Evolutionary conservation across 2,888 invertebrate species (phyloP).

Genomic region (Drosophila robusta): DNA sequence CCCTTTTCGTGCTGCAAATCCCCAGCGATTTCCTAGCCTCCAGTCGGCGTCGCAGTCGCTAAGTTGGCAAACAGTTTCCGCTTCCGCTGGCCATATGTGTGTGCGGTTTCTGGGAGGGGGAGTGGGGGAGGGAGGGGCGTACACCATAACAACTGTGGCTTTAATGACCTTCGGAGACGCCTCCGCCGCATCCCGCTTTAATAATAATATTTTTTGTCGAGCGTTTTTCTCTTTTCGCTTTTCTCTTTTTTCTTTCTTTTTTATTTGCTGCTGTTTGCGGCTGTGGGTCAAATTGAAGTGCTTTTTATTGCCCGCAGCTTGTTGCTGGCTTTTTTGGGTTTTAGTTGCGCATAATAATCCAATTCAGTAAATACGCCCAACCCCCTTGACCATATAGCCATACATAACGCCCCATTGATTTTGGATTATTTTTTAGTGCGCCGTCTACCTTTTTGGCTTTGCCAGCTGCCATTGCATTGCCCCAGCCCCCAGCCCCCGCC

Average conservation of each 20-base stretch:
- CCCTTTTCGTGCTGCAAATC: slow-evolving; percentile 39
- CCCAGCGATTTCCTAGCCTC: slow-evolving; percentile 64
- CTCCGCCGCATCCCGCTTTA: slow-evolving; percentile 27
- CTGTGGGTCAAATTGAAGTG: slow-evolving; percentile 78
- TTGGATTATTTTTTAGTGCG: slow-evolving; percentile 80
- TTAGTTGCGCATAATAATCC: slow-evolving; percentile 78
- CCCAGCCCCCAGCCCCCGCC: neutral
- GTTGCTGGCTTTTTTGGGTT: slow-evolving; percentile 66
- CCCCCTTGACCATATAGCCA: slow-evolving; percentile 19
- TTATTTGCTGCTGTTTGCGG: neutral
- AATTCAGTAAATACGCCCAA: slow-evolving; percentile 41
- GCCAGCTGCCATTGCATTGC: slow-evolving; percentile 30
- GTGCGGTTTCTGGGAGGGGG: neutral
- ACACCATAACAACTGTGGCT: slow-evolving; percentile 39
- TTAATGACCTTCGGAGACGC: slow-evolving; percentile 69
- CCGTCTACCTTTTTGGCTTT: slow-evolving; percentile 69
- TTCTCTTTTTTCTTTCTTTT: slow-evolving; percentile 31
- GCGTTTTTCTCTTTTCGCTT: slow-evolving; percentile 2
- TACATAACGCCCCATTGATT: slow-evolving; percentile 79
- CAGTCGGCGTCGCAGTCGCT: slow-evolving; percentile 47
- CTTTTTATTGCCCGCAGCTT: slow-evolving; percentile 79
- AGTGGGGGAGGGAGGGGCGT: neutral
- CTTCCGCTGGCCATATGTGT: slow-evolving; percentile 74
- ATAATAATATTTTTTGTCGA: slow-evolving; percentile 30
- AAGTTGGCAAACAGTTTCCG: slow-evolving; percentile 79